Base-by-base conservation (phyloP, 2,113 vertebrate genomes). In the Salvator merianae region DNA sequence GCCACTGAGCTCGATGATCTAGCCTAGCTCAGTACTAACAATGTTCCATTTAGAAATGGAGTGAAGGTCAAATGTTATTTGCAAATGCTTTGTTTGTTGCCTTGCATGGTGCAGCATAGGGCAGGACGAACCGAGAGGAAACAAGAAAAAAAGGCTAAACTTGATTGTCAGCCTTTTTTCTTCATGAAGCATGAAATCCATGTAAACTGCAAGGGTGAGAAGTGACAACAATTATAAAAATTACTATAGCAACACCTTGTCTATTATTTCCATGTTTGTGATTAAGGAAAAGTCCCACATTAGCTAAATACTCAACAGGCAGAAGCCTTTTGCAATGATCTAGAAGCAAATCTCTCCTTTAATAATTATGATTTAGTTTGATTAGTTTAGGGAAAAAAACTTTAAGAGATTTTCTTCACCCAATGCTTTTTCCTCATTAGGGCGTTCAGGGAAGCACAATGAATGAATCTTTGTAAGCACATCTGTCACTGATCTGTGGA, bases 211-310 rank as follows among this genome's bases (percentile, higher is more conserved):
- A 79, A 59, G 38, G 87, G 68, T 32, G n/a, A 14, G n/a, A 34
- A 82, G 81, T 91, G 87, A 89, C 90, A 89, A 92, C 91, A 93
- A 50, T 59, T 34, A 34, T 59, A 24, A 63, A 40, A 3, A 92
- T 94, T 66, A 90, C 92, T 85, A 91, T 92, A 88, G 93, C 82
- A 93, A 92, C 88, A 0, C 84, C 91, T 82, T 28, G 73, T 89
- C 91, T 90, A 86, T 22, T 7, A 8, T 83, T 93, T 92, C 93
- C 92, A 88, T 93, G 59, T 92, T 93, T 80, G 83, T 88, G 90
- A 93, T 89, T 92, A 92, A 90, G 89, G 82, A 82, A 85, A 69
- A 40, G 47, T 75, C 91, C 77, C 88, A 0, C 47, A 72, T 87
- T 72, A 65, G 84, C 3, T 0, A 20, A 77, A 7, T 4, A 1